A percentile compares a stretch with the other conserved stretches of the same genome.
These are phyloP conservation scores for Delphinus delphis DNA, from an alignment of 2,113 vertebrate species.

Conservation along the genomic window DNA sequence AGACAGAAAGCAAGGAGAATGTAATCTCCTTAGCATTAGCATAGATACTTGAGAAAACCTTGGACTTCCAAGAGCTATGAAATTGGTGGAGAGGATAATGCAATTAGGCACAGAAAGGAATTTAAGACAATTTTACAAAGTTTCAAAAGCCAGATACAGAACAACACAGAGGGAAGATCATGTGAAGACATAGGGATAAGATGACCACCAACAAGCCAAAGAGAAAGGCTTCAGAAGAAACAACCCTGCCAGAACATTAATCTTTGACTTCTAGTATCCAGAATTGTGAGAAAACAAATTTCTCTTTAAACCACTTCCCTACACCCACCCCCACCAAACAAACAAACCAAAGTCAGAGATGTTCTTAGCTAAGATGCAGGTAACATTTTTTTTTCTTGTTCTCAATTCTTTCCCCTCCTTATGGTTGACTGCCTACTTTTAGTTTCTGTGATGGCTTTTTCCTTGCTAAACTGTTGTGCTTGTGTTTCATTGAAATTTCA, in stretches of 20 bases:
- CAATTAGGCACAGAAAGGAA: background rate
- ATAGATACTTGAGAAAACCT: background rate
- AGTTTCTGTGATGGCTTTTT: background rate
- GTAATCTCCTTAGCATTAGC: background rate
- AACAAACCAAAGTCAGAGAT: background rate
- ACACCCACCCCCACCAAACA: background rate
- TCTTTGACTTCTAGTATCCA: background rate
- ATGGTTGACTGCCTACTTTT: background rate
- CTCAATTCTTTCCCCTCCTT: background rate
- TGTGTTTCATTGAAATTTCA: background rate
- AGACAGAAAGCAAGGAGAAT: background rate
- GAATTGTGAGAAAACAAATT: background rate
- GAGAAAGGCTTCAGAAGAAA: background rate
- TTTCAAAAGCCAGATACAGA: background rate
- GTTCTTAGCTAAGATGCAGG: background rate
- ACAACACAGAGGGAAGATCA: background rate
- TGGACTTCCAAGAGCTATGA: background rate
- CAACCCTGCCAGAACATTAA: background rate
- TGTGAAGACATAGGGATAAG: background rate
- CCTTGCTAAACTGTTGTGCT: background rate
- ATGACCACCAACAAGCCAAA: background rate
- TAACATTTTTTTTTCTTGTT: background rate
- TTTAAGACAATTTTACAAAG: background rate
- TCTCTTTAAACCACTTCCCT: background rate
- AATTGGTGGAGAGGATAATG: background rate